A percentile compares a stretch with the other conserved stretches of the same genome.
Evolutionary conservation across 2,113 vertebrate genomes (phyloP).

Genomic region (Bubo bubo): DNA sequence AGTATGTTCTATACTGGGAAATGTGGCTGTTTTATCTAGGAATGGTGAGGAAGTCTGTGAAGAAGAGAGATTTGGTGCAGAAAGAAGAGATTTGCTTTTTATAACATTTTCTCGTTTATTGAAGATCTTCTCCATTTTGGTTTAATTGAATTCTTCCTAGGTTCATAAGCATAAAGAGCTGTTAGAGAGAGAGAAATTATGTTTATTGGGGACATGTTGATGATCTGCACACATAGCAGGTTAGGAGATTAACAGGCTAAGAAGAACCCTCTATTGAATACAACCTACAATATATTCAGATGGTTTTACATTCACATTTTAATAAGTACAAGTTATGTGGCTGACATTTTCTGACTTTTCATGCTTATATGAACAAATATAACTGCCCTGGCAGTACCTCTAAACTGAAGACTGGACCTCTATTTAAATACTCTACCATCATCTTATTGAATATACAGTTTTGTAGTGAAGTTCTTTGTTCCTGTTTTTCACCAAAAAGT

Average conservation of each 20-base stretch:
- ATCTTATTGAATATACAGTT: not conserved
- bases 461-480: not conserved
- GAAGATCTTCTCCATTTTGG: not conserved
- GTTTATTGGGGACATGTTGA: not conserved
- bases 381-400: not conserved
- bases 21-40: not conserved
- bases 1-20: not conserved
- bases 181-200: not conserved
- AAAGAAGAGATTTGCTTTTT: not conserved
- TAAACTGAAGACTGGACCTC: not conserved
- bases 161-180: not conserved
- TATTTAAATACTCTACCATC: not conserved
- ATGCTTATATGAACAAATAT: not conserved
- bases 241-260: not conserved
- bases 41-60: not conserved
- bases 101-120: not conserved
- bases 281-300: not conserved
- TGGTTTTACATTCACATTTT: not conserved
- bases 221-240: not conserved
- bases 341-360: not conserved
- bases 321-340: not conserved
- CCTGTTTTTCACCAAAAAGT: not conserved
- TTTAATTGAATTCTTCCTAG: not conserved
- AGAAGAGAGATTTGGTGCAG: not conserved
- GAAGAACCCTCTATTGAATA: not conserved